phyloP scores from a whole-genome alignment of 2,113 vertebrate genomes.

The Nettapus auritus region DNA sequence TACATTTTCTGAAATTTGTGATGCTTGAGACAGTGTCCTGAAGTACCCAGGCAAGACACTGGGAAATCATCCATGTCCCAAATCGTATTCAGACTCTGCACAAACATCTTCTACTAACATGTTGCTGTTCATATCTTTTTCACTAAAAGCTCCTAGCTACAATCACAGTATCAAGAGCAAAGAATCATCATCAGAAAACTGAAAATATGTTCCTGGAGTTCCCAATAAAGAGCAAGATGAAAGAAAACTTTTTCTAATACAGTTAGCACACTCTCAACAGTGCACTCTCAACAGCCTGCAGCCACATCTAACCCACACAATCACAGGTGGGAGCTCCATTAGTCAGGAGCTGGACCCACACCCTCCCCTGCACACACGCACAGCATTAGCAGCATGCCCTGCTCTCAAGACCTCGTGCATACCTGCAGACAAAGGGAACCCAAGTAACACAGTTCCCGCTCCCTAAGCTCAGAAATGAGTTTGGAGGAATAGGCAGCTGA shows the following conservation, averaged over 20 bases:
- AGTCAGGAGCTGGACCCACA: neutral
- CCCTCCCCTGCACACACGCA: neutral
- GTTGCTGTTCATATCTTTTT: neutral
- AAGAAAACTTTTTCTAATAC: neutral
- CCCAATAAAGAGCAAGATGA: neutral
- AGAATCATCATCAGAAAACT: neutral
- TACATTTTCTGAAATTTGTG: neutral
- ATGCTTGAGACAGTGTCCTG: neutral
- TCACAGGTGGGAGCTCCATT: neutral
- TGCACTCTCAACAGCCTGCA: neutral
- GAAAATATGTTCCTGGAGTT: neutral
- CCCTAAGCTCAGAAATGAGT: neutral
- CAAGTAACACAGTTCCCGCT: neutral
- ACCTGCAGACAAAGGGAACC: neutral
- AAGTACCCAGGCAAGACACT: neutral
- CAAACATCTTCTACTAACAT: neutral
- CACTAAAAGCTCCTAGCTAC: neutral
- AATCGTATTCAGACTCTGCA: neutral
- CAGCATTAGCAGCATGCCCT: neutral
- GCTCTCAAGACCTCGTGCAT: neutral
- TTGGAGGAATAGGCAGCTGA: neutral
- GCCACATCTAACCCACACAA: neutral
- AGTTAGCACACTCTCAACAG: neutral
- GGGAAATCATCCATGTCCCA: neutral
- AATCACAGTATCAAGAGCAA: neutral